Evolutionary conservation across 1,140 invertebrate genomes (phyloP).

Genomic region (Cheumatopsyche charites): DNA sequence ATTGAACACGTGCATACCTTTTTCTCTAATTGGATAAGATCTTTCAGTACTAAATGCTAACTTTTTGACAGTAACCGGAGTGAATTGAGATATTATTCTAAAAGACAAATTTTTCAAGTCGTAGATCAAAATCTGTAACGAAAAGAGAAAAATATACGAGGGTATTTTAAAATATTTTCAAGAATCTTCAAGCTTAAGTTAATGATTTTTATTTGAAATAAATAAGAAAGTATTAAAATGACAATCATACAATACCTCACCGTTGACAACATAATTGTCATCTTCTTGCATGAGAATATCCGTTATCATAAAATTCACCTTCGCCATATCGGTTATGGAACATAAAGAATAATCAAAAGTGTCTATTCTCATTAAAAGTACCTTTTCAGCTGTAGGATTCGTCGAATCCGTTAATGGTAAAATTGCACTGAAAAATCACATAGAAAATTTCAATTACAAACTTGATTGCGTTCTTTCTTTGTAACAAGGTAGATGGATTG

Average conservation of each 20-base stretch:
- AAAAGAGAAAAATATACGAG: too few species aligned
- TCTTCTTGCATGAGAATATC: constrained; percentile 44
- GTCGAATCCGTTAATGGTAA: constrained; percentile 49
- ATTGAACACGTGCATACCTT: constrained; percentile 64
- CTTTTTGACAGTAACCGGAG: background rate
- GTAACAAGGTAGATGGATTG: too few species aligned
- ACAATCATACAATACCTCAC: constrained; percentile 52
- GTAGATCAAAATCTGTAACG: constrained; percentile 52
- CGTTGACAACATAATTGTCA: constrained; percentile 38
- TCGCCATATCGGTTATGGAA: constrained; percentile 52
- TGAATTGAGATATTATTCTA: background rate
- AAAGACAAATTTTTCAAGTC: constrained; percentile 19
- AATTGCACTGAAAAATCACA: background rate
- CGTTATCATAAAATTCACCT: constrained; percentile 49
- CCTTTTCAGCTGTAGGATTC: constrained; percentile 55
- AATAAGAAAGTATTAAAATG: constrained; percentile 54
- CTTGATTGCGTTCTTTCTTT: too few species aligned
- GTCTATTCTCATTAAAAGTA: constrained; percentile 59
- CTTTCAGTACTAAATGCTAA: constrained; percentile 52
- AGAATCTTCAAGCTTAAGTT: too few species aligned
- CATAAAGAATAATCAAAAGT: constrained; percentile 55
- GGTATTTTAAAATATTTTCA: too few species aligned
- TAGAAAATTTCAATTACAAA: too few species aligned
- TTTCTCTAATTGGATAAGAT: constrained; percentile 62
- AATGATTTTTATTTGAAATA: constrained; percentile 57